These are phyloP conservation scores for Pheosia gnoma DNA, from an alignment of 2,888 invertebrate genomes.

Conservation along the genomic window DNA sequence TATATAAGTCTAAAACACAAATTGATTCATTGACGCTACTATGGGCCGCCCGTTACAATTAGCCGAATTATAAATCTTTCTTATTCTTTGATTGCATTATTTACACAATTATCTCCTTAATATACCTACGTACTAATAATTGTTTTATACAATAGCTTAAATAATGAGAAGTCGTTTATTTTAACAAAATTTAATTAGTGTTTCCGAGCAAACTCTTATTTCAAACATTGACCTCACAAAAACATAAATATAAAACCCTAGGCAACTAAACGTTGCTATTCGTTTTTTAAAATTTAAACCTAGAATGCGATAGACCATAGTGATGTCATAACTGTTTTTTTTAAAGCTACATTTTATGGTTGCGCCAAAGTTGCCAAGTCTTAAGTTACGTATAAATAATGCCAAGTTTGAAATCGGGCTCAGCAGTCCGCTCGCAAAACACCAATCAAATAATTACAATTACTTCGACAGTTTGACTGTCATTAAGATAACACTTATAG, in stretches of 20 bases:
- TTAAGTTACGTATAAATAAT: slow-evolving; percentile 9
- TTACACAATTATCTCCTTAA: not conserved
- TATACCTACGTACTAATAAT: not conserved
- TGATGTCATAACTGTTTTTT: not conserved
- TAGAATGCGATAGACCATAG: not conserved
- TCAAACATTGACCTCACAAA: slow-evolving; percentile 46
- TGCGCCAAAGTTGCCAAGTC: not conserved
- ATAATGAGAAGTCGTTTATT: slow-evolving; percentile 9
- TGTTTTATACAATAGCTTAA: not conserved
- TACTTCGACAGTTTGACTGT: slow-evolving; percentile 28
- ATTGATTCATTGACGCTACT: slow-evolving; percentile 14
- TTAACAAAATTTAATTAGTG: slow-evolving; percentile 32
- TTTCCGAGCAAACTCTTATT: slow-evolving; percentile 45
- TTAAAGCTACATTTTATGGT: not conserved
- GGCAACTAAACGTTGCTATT: not conserved
- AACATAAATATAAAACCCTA: slow-evolving; percentile 5
- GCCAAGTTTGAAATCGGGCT: slow-evolving; percentile 73
- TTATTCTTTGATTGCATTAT: slow-evolving; percentile 2
- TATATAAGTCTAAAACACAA: slow-evolving; percentile 37
- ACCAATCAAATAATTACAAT: slow-evolving; percentile 41
- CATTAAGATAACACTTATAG: slow-evolving; percentile 37
- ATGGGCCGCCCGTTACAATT: not conserved
- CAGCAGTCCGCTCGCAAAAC: slow-evolving; percentile 61
- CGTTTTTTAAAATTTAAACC: not conserved
- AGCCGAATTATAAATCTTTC: not conserved